A percentile compares a stretch with the other conserved stretches of the same genome.
Evolutionary conservation across 2,113 vertebrate species (phyloP).

Genomic region (Oceanites oceanicus): DNA sequence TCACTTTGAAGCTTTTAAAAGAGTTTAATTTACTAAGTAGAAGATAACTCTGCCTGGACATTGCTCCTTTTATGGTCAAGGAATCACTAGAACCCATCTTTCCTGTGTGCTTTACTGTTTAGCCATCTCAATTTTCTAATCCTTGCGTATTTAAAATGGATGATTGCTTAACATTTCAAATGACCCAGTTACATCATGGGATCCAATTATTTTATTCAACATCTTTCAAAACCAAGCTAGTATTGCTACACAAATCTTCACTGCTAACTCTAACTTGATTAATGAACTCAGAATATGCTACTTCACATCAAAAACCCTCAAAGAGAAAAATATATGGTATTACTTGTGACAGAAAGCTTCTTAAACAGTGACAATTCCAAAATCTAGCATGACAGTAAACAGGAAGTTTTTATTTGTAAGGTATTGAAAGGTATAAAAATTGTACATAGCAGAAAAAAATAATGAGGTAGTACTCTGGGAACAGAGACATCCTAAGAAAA

Average conservation of each 20-base stretch:
- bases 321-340: background rate
- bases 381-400: background rate
- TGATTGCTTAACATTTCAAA: background rate
- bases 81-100: background rate
- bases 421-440: background rate
- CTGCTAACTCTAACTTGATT: background rate
- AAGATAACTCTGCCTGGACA: background rate
- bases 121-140: background rate
- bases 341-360: background rate
- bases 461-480: background rate
- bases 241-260: background rate
- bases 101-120: background rate
- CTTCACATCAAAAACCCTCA: background rate
- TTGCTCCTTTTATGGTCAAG: slow-evolving; percentile 17
- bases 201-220: background rate
- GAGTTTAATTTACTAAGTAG: background rate
- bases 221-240: background rate
- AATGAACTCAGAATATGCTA: background rate
- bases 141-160: background rate
- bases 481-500: background rate
- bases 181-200: background rate
- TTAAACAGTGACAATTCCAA: background rate
- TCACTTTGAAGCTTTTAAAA: background rate
- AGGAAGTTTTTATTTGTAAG: background rate
- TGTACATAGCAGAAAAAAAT: background rate